Base-by-base conservation (phyloP, 2,113 vertebrate genomes). In the Tinamus guttatus region DNA sequence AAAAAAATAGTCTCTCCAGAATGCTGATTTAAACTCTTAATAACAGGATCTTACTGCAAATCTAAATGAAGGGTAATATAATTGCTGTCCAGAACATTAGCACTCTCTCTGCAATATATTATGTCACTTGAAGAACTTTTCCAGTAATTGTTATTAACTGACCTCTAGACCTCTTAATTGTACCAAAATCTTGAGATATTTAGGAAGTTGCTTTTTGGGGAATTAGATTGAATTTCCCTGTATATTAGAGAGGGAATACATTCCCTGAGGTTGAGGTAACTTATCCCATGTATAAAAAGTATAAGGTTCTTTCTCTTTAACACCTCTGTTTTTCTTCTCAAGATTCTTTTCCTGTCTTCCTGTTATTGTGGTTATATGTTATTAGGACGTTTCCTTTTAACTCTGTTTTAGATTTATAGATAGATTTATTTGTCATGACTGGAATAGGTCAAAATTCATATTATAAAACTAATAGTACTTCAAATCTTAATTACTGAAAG, bases 1-100 rank as follows among this genome's bases (percentile, higher is more conserved):
- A 87, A 93, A 70, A 94, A 94, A 95, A 84, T 18, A 62, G 67
- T 71, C 79, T 90, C 69, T 85, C 60, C 47, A 79, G 82, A 94
- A 87, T 49, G 43, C n/a, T 5, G 2, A 81, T 91, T 96, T 93
- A 90, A 92, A 92, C 32, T 63, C 54, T 36, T 88, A 34, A 68
- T 81, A 93, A 47, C 21, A 80, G 38, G 75, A 91, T 78, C 24
- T 70, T 21, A 71, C 7, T 59, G 58, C 45, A 95, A 95, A 78
- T 81, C 56, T 81, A 93, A 93, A 81, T 56, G 30, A 92, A 86
- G 45, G 22, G 32, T 28, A 40, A 83, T 81, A 75, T 27, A 87
- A 91, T 85, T 89, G 41, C 71, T 90, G 69, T 71, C 75, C 68
- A 81, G 76, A 87, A 86, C 56, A 87, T 74, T 85, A 91, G n/a